Conservation (phyloP, 2,797 vertebrate species). For the Numenius phaeopus region DNA sequence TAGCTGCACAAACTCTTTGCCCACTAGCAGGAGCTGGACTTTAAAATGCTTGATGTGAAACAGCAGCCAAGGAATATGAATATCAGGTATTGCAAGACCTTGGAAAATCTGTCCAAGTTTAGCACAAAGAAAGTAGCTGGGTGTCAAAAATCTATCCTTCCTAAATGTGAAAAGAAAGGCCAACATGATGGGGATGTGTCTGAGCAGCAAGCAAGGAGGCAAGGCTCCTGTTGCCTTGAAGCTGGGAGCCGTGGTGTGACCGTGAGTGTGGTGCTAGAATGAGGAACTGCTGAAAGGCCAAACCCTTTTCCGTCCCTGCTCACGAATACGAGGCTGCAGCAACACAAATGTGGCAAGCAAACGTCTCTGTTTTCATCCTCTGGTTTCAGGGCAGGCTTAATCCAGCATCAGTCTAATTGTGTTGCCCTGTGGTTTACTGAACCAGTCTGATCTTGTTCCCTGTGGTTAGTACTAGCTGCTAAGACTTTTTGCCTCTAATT, state of each 20-base stretch:
- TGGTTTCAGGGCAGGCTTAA: slow-evolving; percentile 12
- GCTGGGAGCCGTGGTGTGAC: neutral
- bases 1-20: neutral
- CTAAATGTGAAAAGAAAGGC: neutral
- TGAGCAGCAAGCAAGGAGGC: neutral
- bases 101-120: neutral
- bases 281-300: neutral
- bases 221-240: neutral
- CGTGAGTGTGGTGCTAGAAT: neutral
- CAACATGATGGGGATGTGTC: neutral
- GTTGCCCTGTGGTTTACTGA: slow-evolving; percentile 5
- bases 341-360: neutral
- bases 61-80: neutral
- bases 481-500: neutral
- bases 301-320: neutral
- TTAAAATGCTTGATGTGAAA: neutral
- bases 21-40: neutral
- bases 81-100: neutral
- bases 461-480: neutral
- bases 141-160: neutral
- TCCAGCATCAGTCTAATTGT: neutral
- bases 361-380: neutral
- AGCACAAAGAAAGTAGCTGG: neutral
- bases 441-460: neutral
- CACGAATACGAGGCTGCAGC: neutral